Conservation (phyloP, 2,797 vertebrate genomes). For the Euthynnus affinis region DNA sequence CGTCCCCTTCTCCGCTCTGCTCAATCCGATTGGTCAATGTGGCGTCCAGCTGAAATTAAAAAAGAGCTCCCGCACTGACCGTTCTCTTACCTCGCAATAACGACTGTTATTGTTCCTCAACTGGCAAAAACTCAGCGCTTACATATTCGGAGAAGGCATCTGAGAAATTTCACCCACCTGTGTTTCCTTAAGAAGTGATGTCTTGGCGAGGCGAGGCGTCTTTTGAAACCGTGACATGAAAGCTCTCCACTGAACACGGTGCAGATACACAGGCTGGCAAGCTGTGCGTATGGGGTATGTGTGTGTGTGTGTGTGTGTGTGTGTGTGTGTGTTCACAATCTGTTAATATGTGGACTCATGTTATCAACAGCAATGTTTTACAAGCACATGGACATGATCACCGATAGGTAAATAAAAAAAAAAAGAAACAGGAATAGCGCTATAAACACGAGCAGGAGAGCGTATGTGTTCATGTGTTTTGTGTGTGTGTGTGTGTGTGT, state of each 20-base stretch:
- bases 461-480: constrained; percentile 29
- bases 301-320: not conserved
- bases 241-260: constrained; percentile 14
- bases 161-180: constrained; percentile 64
- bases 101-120: constrained; percentile 45
- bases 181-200: constrained; percentile 45
- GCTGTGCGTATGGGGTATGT: constrained; percentile 15
- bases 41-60: constrained; percentile 51
- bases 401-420: constrained; percentile 53
- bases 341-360: constrained; percentile 42
- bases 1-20: not conserved
- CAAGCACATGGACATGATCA: constrained; percentile 72
- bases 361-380: constrained; percentile 66
- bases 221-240: constrained; percentile 39
- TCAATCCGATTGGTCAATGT: constrained; percentile 3
- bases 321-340: constrained; percentile 6
- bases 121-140: constrained; percentile 49
- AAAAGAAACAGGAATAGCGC: constrained; percentile 21
- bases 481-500: constrained; percentile 39
- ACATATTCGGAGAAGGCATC: constrained; percentile 47
- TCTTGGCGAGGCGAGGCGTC: constrained; percentile 47
- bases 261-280: constrained; percentile 19
- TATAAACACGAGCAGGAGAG: constrained; percentile 58
- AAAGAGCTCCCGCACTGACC: constrained; percentile 46
- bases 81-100: constrained; percentile 57